These are phyloP conservation scores for Lasioglossum pauxillum DNA, from an alignment of 2,888 invertebrate genomes.

Conservation along the genomic window DNA sequence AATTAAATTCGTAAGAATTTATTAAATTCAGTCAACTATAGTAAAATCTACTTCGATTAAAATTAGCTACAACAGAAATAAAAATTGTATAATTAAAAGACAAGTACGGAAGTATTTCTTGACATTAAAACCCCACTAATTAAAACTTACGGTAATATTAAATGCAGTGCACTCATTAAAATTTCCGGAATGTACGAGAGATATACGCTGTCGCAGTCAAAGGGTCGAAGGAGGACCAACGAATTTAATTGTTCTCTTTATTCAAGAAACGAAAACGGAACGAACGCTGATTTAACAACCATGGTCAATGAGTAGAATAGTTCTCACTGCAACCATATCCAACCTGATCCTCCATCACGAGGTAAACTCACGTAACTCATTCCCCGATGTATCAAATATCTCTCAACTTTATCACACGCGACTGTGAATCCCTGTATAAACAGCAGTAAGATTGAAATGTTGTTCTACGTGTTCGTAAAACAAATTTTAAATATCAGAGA, in stretches of 20 bases:
- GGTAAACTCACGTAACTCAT: constrained; percentile 40
- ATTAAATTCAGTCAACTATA: background rate
- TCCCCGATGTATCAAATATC: constrained; percentile 32
- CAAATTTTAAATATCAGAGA: background rate
- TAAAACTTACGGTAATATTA: background rate
- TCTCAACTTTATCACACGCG: constrained; percentile 15
- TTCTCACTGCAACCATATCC: background rate
- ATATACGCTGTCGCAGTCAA: background rate
- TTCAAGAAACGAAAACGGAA: background rate
- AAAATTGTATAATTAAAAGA: background rate
- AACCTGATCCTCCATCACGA: constrained; percentile 13
- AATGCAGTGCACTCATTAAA: background rate
- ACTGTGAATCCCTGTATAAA: background rate
- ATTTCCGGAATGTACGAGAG: background rate
- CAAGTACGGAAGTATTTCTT: background rate
- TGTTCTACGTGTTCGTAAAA: background rate
- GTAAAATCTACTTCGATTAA: background rate
- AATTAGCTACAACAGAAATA: background rate
- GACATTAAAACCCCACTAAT: background rate
- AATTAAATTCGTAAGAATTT: background rate
- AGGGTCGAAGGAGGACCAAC: no score
- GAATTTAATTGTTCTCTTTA: background rate
- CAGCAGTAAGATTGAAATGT: constrained; percentile 9
- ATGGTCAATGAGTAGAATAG: background rate
- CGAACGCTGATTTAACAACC: background rate